Evolutionary conservation across 2,888 invertebrate genomes (phyloP).

Genomic region (Labia minor): DNA sequence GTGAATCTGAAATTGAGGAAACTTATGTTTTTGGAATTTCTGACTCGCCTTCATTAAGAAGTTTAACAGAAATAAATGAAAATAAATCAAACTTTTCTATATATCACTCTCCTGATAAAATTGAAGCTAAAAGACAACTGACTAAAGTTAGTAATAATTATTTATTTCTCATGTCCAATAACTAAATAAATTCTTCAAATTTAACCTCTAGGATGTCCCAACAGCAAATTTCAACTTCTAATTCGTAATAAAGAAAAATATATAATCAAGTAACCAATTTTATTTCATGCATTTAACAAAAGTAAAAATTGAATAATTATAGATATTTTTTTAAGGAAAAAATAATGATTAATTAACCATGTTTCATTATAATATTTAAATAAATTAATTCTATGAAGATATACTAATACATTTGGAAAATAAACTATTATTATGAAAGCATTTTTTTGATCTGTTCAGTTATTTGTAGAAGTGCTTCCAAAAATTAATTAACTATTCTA

Average conservation of each 20-base stretch:
- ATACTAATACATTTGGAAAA: too few relatives aligned
- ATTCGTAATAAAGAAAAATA: background rate
- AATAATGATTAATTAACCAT: too few relatives aligned
- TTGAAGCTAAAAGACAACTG: background rate
- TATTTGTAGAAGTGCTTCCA: too few relatives aligned
- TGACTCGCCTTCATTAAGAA: background rate
- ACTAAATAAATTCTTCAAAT: background rate
- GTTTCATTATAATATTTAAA: background rate
- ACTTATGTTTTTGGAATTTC: constrained; percentile 7
- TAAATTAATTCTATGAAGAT: background rate
- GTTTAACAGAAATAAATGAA: background rate
- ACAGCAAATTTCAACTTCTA: background rate
- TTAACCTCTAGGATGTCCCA: background rate
- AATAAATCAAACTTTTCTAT: background rate
- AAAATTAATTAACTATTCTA: background rate
- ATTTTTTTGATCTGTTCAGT: too few relatives aligned
- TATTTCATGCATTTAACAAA: background rate
- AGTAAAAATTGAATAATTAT: background rate
- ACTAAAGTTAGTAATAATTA: background rate
- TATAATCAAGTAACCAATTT: background rate
- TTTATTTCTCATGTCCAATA: background rate
- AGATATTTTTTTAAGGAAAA: background rate
- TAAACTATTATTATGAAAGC: too few relatives aligned
- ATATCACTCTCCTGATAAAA: background rate
- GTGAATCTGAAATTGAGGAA: background rate